Conservation (phyloP, 2,113 vertebrate species). For the Aspidoscelis tigris region DNA sequence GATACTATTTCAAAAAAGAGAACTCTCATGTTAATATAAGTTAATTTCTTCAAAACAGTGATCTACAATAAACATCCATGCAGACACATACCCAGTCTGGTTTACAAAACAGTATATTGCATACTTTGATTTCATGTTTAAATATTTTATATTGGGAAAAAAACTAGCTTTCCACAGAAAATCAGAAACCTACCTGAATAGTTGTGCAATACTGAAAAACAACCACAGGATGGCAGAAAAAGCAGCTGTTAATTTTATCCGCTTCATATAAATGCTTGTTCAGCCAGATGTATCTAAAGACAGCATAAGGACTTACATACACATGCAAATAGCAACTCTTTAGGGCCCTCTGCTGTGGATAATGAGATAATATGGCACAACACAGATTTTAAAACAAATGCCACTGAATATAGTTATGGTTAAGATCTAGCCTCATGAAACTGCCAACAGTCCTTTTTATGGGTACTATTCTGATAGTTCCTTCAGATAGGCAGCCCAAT, state of each 20-base stretch:
- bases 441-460: background rate
- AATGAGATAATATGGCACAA: background rate
- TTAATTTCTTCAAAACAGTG: background rate
- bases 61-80: background rate
- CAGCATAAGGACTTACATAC: background rate
- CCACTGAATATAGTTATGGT: background rate
- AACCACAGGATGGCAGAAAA: conserved; percentile 73
- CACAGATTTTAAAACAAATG: background rate
- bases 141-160: background rate
- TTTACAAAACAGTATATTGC: background rate
- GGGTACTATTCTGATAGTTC: background rate
- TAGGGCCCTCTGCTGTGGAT: background rate
- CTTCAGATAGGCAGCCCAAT: background rate
- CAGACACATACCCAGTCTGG: background rate
- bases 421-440: background rate
- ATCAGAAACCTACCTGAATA: background rate
- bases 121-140: background rate
- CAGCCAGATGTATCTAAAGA: background rate
- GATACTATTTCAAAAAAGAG: background rate
- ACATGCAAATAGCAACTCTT: background rate
- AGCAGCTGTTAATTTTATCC: conserved; percentile 48
- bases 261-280: background rate
- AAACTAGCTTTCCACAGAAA: accelerated
- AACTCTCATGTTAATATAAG: background rate
- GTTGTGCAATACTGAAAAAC: conserved; percentile 49